These are phyloP conservation scores for Drosophila setosimentum DNA, from an alignment of 2,888 invertebrate species.

Conservation along the genomic window DNA sequence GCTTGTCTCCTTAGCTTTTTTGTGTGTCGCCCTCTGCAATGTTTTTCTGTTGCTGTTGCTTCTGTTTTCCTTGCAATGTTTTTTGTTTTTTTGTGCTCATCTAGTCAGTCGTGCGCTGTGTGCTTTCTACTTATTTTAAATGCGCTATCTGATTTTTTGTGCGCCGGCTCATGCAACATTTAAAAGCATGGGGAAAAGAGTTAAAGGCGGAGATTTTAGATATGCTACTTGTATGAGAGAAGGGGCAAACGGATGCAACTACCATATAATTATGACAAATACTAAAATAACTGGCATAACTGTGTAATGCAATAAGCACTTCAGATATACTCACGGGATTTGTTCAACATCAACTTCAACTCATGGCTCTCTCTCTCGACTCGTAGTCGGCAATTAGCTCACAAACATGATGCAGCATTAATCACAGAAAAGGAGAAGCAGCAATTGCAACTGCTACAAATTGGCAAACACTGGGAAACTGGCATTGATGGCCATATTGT, in stretches of 20 bases:
- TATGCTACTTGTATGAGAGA: conserved; percentile 14
- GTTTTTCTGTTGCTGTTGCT: conserved; percentile 35
- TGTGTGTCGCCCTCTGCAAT: conserved; percentile 64
- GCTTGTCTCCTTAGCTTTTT: not conserved
- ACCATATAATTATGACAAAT: conserved; percentile 58
- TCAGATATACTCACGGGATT: conserved; percentile 37
- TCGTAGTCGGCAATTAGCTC: conserved; percentile 64
- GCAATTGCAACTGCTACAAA: conserved; percentile 23
- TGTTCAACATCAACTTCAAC: not conserved
- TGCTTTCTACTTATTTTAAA: conserved; percentile 76
- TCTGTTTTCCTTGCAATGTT: conserved; percentile 10
- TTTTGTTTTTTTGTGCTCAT: conserved; percentile 46
- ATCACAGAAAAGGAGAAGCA: conserved; percentile 50
- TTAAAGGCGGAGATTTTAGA: conserved; percentile 72
- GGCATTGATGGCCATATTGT: conserved; percentile 38
- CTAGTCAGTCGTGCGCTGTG: conserved; percentile 76
- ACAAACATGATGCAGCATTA: conserved; percentile 69
- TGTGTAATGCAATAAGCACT: conserved; percentile 67
- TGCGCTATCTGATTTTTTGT: conserved; percentile 74
- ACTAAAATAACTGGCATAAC: conserved; percentile 45
- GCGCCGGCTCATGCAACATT: conserved; percentile 70
- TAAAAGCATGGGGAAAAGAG: conserved; percentile 62
- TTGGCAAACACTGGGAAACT: conserved; percentile 26
- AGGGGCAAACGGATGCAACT: conserved; percentile 11
- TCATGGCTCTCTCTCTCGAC: not conserved